These are phyloP conservation scores for Brachionus calyciflorus DNA, from an alignment of 1,140 invertebrate species.

Conservation along the genomic window DNA sequence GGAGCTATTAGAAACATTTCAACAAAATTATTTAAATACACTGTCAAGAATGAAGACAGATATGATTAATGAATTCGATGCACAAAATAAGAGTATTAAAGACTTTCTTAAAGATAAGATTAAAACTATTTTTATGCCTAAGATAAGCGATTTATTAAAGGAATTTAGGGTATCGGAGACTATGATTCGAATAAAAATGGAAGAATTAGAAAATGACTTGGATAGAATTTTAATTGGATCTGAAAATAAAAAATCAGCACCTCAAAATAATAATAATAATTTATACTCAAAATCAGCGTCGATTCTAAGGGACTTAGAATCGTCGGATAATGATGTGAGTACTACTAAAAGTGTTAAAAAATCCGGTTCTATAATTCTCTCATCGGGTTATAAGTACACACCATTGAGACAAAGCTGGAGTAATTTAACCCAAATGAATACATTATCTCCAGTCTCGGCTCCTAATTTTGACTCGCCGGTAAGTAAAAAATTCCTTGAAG, in stretches of 20 bases:
- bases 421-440: conserved; percentile 30
- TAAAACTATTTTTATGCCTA: conserved; percentile 14
- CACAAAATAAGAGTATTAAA: conserved; percentile 15
- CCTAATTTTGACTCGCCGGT: conserved; percentile 23
- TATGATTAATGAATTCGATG: conserved; percentile 28
- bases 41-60: conserved; percentile 32
- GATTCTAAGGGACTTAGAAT: background rate
- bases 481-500: conserved; percentile 32
- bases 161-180: conserved; percentile 28
- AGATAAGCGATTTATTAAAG: conserved; percentile 28
- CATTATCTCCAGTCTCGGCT: conserved; percentile 1
- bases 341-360: background rate
- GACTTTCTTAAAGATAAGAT: conserved; percentile 24
- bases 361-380: conserved; percentile 21
- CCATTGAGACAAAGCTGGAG: conserved; percentile 44
- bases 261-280: background rate
- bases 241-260: background rate
- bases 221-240: background rate
- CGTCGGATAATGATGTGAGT: background rate
- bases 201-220: conserved; percentile 23
- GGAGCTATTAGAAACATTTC: conserved; percentile 30
- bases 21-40: conserved; percentile 15
- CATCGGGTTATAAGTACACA: conserved; percentile 39
- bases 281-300: conserved; percentile 37
- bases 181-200: background rate